Conservation (phyloP, 2,113 vertebrate species). For the Calyptomena viridis region DNA sequence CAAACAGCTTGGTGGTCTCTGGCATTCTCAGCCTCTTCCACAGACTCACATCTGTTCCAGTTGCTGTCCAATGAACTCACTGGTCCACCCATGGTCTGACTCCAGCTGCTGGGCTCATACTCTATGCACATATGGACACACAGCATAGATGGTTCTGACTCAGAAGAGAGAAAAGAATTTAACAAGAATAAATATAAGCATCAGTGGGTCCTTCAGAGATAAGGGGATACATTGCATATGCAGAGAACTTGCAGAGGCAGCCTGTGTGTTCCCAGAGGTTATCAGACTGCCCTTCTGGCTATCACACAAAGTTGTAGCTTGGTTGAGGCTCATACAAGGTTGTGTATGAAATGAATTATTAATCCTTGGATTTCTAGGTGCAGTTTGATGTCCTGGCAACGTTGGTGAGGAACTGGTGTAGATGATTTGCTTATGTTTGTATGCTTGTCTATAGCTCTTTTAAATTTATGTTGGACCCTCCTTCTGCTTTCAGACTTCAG, state of each 20-base stretch:
- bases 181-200: not conserved
- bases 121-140: too few species aligned
- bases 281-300: not conserved
- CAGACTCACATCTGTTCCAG: not conserved
- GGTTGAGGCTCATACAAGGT: not conserved
- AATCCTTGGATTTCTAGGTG: not conserved
- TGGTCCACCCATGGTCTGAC: not conserved
- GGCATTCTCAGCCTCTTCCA: fast-evolving
- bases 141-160: fast-evolving
- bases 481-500: not conserved
- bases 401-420: not conserved
- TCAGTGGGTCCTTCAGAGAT: not conserved
- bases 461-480: not conserved
- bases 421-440: not conserved
- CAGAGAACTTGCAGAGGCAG: not conserved
- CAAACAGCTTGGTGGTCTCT: not conserved
- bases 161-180: not conserved
- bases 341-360: not conserved
- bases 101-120: not conserved
- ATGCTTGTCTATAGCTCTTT: not conserved
- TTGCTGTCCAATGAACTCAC: not conserved
- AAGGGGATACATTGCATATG: not conserved
- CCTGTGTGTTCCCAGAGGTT: not conserved
- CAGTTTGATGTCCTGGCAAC: not conserved
- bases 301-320: not conserved